Evolutionary conservation across 2,888 invertebrate genomes (phyloP), one percentile per base, ranked within the genome.

Genomic region (Cheilosia vernalis): DNA sequence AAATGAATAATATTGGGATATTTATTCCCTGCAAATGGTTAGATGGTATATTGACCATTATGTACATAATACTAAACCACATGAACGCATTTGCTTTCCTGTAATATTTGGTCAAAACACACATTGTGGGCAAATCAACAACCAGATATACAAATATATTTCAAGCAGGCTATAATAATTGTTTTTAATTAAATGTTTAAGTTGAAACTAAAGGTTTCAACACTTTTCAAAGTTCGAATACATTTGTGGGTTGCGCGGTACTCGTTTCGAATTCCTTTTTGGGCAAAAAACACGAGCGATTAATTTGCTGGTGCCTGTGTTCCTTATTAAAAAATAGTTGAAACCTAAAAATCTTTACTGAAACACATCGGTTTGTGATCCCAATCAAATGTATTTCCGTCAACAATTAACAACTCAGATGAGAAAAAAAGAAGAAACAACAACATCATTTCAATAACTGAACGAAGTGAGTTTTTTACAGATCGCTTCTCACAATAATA

Each of bases 401-500:
- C 37, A 60, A 17, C 51, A 77, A 82, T 82, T 77, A 77, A 40
- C 40, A 70, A 77, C 37, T 37, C 27, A 53, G 44, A 37, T 30
- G 40, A 10, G 49, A 74, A 53, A 60, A 60, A 74, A 17, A 33
- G 56, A 72, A 37, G 3, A 1, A 37, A 13, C 13, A 37, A 13
- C 37, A 37, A 49, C 21, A 72, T 40, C 30, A 24, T 72, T 77
- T 72, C 44, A 42, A 69, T 64, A 66, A 67, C 30, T 55, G 55
- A 33, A 21, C 17, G 10, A 76, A 58, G 64, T n/a, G 21, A 70
- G 27, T 63, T 74, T 76, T 69, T 66, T 60, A 60, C 51, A 33
- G 76, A 66, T 77, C 53, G 70, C 30, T 76, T 64, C 63, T 69
- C 44, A 70, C 70, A 82, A 63, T 44, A 78, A 83, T 73, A 83